Evolutionary conservation across 2,888 invertebrate genomes (phyloP).

Genomic region (Unio delphinus): DNA sequence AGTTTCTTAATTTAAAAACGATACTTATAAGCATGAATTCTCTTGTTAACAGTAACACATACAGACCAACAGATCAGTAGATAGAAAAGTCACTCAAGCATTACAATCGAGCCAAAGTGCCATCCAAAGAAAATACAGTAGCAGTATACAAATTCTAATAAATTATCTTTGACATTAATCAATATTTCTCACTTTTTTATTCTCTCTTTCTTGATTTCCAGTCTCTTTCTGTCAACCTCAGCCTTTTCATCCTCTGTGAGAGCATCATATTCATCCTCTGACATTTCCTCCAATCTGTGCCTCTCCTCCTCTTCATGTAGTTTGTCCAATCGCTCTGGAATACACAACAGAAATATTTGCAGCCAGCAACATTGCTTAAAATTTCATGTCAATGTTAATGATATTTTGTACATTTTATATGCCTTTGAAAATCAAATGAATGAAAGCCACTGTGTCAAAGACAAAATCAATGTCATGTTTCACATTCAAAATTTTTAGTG

Average conservation of each 20-base stretch:
- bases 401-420: not conserved
- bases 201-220: slow-evolving; percentile 68
- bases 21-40: not conserved
- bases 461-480: not conserved
- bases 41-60: not conserved
- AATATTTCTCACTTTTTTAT: slow-evolving; percentile 60
- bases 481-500: no score
- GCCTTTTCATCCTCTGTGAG: slow-evolving; percentile 66
- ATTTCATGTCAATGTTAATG: not conserved
- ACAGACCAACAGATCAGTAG: no score
- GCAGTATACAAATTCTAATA: no score
- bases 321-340: slow-evolving; percentile 49
- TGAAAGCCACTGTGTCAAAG: not conserved
- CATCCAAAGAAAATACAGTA: not conserved
- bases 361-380: not conserved
- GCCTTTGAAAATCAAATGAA: not conserved
- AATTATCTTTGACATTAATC: not conserved
- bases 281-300: slow-evolving; percentile 69
- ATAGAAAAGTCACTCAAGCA: no score
- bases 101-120: no score
- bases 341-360: not conserved
- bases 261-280: slow-evolving; percentile 72
- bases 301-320: slow-evolving; percentile 62
- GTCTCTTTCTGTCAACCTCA: slow-evolving; percentile 66
- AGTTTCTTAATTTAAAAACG: not conserved